A percentile compares a stretch with the other conserved stretches of the same genome.
These are phyloP conservation scores for Calliopum simillimum DNA, from an alignment of 2,888 invertebrate species.

Conservation along the genomic window DNA sequence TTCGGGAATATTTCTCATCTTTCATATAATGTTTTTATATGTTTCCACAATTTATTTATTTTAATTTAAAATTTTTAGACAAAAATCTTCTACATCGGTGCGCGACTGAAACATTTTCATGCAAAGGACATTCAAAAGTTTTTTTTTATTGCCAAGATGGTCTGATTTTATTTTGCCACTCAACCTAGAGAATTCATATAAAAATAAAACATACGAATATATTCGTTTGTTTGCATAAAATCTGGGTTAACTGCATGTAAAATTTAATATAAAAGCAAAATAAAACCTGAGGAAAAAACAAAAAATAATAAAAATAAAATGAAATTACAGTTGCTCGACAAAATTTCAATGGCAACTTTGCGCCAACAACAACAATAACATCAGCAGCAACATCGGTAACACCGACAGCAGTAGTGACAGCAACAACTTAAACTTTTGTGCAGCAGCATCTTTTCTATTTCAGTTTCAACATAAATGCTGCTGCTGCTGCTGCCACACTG, in stretches of 20 bases:
- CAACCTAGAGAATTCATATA: too few relatives aligned
- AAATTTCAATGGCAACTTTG: conserved; percentile 40
- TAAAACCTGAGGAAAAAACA: conserved; percentile 5
- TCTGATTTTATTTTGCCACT: too few relatives aligned
- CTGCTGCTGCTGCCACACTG: background rate
- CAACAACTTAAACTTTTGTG: conserved; percentile 5
- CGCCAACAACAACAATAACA: conserved; percentile 22
- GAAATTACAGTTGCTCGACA: conserved; percentile 1
- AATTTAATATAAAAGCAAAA: conserved; percentile 12
- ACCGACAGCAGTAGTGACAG: background rate
- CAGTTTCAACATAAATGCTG: background rate
- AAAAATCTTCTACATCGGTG: too few relatives aligned
- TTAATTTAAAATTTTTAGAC: too few relatives aligned
- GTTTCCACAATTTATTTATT: too few relatives aligned
- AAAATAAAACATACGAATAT: too few relatives aligned
- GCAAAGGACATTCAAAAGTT: too few relatives aligned
- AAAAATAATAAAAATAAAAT: conserved; percentile 36
- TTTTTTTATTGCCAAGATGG: too few relatives aligned
- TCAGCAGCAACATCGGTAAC: background rate
- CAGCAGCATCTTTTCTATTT: background rate
- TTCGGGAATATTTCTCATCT: too few relatives aligned
- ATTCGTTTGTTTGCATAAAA: conserved; percentile 5
- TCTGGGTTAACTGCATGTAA: conserved; percentile 38
- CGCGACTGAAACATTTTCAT: too few relatives aligned
- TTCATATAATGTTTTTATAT: too few relatives aligned